Conservation (phyloP, 2,113 vertebrate species). For the Sturnus vulgaris region DNA sequence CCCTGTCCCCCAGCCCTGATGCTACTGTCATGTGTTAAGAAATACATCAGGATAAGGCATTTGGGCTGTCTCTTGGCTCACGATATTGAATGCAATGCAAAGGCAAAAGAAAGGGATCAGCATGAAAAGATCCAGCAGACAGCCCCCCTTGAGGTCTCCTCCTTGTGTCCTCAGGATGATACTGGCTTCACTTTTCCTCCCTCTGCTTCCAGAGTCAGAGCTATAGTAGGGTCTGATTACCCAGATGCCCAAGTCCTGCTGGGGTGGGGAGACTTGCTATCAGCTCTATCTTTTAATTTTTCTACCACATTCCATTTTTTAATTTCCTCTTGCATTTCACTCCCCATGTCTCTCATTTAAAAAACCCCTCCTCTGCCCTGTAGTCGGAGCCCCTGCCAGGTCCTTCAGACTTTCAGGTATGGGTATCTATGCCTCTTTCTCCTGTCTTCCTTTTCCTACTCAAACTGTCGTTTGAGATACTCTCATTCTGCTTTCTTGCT, state of each 20-base stretch:
- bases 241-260: background rate
- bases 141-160: background rate
- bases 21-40: background rate
- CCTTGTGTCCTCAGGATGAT: background rate
- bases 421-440: background rate
- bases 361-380: background rate
- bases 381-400: background rate
- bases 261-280: background rate
- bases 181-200: background rate
- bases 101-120: background rate
- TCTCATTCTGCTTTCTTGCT: background rate
- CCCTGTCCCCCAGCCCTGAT: accelerated
- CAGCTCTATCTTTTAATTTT: background rate
- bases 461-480: background rate
- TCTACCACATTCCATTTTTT: background rate
- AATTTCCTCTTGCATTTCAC: background rate
- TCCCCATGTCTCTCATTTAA: background rate
- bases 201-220: background rate
- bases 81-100: background rate
- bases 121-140: background rate
- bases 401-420: background rate
- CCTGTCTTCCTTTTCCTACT: background rate
- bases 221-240: background rate
- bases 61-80: background rate
- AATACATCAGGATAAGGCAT: background rate